A percentile compares a stretch with the other conserved stretches of the same genome.
These are phyloP conservation scores for Perodicticus potto DNA, from an alignment of 2,797 vertebrate genomes.

Conservation along the genomic window DNA sequence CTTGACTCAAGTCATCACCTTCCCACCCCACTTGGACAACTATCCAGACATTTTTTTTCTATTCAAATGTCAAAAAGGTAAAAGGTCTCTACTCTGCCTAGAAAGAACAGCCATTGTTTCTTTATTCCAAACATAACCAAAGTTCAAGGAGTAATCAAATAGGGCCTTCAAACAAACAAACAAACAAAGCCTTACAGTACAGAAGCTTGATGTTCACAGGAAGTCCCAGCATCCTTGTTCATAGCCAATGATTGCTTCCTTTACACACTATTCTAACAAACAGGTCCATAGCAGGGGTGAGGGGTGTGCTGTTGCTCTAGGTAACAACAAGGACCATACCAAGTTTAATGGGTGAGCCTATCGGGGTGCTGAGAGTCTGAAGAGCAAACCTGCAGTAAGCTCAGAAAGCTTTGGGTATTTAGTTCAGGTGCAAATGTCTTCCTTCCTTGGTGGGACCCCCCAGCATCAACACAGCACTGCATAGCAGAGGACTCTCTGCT, in stretches of 20 bases:
- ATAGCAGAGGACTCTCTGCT: neutral
- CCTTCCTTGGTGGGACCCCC: neutral
- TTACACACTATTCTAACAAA: neutral
- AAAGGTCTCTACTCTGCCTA: neutral
- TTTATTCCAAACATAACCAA: neutral
- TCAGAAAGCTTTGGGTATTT: neutral
- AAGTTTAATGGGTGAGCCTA: neutral
- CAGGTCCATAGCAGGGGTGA: neutral
- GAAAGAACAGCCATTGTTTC: neutral
- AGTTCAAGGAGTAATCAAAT: neutral
- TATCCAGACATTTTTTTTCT: neutral
- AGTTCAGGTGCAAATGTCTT: neutral
- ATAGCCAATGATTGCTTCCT: neutral
- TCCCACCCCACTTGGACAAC: neutral
- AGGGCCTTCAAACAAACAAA: neutral
- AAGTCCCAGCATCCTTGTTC: neutral
- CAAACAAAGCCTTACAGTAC: rapidly evolving
- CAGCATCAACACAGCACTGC: neutral
- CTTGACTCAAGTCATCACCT: neutral
- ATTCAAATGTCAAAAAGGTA: neutral
- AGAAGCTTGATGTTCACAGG: neutral
- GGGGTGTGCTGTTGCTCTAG: neutral
- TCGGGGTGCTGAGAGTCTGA: neutral
- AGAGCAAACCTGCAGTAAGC: neutral
- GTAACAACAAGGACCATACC: neutral